Conservation (phyloP, 2,113 vertebrate species). For the Phycodurus eques region DNA sequence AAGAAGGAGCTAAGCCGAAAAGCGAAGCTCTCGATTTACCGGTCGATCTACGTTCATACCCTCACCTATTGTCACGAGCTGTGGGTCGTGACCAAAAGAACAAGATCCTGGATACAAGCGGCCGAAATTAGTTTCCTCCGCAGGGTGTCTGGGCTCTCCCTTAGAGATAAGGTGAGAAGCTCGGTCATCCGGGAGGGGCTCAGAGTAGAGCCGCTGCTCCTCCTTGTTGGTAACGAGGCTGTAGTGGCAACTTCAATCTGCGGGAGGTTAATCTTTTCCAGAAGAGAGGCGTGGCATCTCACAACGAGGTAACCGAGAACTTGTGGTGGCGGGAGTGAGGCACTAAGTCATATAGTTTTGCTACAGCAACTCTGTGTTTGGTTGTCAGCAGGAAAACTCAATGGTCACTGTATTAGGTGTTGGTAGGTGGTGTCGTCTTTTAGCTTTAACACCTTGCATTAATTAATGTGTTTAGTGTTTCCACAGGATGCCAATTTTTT, state of each 20-base stretch:
- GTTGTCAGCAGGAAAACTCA: not conserved
- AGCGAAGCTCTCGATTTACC: too few relatives aligned
- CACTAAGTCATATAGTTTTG: not conserved
- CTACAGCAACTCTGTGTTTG: not conserved
- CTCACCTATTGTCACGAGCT: too few relatives aligned
- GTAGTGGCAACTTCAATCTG: conserved; percentile 14
- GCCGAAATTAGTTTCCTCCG: too few relatives aligned
- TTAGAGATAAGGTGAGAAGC: too few relatives aligned
- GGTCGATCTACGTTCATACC: too few relatives aligned
- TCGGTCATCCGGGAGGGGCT: too few relatives aligned
- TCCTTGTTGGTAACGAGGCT: conserved; percentile 11
- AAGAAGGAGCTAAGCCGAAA: too few relatives aligned
- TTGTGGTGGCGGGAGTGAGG: conserved; percentile 13
- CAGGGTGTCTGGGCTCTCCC: too few relatives aligned
- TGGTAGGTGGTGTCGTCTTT: not conserved
- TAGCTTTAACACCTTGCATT: not conserved
- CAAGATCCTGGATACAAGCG: too few relatives aligned
- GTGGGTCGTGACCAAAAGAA: too few relatives aligned
- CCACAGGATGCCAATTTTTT: not conserved
- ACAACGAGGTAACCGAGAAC: conserved; percentile 3
- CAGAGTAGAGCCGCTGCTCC: too few relatives aligned
- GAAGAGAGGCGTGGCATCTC: conserved; percentile 10
- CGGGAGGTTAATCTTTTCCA: conserved; percentile 25
- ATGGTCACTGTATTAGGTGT: not conserved
- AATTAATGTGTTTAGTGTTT: not conserved